Base-by-base conservation (phyloP, 2,888 invertebrate species). In the Eilema sororculum region DNA sequence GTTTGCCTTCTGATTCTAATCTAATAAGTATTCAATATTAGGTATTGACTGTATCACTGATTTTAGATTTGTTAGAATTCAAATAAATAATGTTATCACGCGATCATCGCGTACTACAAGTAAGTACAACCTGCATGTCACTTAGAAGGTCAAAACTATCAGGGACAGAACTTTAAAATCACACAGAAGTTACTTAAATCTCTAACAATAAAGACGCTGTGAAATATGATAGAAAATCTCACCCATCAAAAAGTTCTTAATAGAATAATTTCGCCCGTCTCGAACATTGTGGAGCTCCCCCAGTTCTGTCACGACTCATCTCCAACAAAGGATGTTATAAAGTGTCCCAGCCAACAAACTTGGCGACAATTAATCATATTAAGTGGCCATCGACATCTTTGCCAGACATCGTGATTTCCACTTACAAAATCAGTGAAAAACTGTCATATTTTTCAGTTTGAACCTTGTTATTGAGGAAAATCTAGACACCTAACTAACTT, bases 251-350 rank as follows among this genome's bases (percentile, higher is more conserved):
- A 82, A 86, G 79, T 85, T 83, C 75, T 20, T 84, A 84, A 85
- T 82, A 82, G 80, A 84, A 87, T 84, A 83, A 86, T 85, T 86
- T 86, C 83, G 77, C 78, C 83, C 82, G 84, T 84, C 85, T 82
- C 79, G 76, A 86, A 86, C 86, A 86, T 80, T 82, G 81, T 73
- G 69, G 78, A 86, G 80, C 81, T 83, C 79, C 73, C 68, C 72
- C 72, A 86, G 86, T 84, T 80, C 75, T 78, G 83, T 80, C 83
- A 79, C 69, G 76, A 66, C 79, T 84, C 82, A 75, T 85, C 82
- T 77, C 72, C 78, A 78, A 86, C 87, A 86, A 86, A 83, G 84
- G 84, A 80, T 83, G 82, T 80, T 81, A 80, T 86, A 84, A 84
- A 84, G 82, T 84, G 84, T 81, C 80, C 67, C 70, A 33, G 72